Conservation (phyloP, 2,113 vertebrate genomes). For the Myotis davidii region DNA sequence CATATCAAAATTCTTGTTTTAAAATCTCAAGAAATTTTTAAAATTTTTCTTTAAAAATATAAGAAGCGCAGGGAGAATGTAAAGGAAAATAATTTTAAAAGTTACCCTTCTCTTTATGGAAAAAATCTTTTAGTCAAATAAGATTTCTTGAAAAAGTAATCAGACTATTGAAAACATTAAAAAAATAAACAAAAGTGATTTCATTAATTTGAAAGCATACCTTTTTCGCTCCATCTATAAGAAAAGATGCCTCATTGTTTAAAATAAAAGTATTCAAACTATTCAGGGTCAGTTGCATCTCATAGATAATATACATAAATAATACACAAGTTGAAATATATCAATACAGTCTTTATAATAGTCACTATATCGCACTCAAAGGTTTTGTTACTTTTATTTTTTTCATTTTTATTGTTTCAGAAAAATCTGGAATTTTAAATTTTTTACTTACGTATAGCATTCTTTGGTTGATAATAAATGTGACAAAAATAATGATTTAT, state of each 20-base stretch:
- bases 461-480: not conserved
- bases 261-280: conserved; percentile 35
- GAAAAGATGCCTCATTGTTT: not conserved
- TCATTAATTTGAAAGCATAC: not conserved
- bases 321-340: not conserved
- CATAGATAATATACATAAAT: not conserved
- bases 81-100: not conserved
- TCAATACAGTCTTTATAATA: not conserved
- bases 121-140: conserved; percentile 51
- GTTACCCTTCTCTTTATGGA: not conserved
- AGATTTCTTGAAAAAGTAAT: conserved; percentile 34
- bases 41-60: not conserved
- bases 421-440: not conserved
- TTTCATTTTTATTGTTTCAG: not conserved
- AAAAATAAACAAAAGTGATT: not conserved
- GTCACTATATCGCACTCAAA: not conserved
- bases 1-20: not conserved
- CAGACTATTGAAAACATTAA: not conserved
- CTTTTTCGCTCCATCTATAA: not conserved
- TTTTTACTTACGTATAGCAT: not conserved
- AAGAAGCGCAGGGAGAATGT: not conserved
- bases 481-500: not conserved
- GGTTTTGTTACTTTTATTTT: not conserved
- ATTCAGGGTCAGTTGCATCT: not conserved
- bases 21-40: not conserved